These are phyloP conservation scores for Premnoplex brunnescens DNA, from an alignment of 2,797 vertebrate species.

Conservation along the genomic window DNA sequence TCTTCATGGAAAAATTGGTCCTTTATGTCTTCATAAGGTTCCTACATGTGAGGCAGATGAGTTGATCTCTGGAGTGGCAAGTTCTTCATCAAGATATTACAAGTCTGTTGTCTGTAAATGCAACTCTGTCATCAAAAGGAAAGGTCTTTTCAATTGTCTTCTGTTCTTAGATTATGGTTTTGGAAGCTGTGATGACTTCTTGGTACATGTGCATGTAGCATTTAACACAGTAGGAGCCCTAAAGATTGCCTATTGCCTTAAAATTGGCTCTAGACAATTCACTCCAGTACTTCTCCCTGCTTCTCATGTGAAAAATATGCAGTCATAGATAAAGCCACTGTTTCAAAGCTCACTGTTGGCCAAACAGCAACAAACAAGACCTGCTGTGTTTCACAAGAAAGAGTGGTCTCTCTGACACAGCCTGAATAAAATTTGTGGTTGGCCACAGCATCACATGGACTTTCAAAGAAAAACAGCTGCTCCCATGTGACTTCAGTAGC, in stretches of 20 bases:
- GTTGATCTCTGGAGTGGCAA: not conserved
- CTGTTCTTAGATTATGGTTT: not conserved
- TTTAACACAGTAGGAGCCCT: not conserved
- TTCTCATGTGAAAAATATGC: not conserved
- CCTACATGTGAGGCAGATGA: not conserved
- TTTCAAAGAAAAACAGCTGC: not conserved
- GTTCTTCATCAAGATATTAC: not conserved
- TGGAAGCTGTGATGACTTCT: not conserved
- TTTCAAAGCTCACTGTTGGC: not conserved
- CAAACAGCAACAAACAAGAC: fast-evolving
- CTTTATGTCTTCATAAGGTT: not conserved
- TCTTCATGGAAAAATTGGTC: fast-evolving
- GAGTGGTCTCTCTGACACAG: not conserved
- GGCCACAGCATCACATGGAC: not conserved
- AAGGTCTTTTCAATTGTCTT: not conserved
- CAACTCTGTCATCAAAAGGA: not conserved
- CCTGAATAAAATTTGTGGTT: not conserved
- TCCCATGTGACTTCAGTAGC: not conserved
- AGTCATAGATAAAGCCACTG: not conserved
- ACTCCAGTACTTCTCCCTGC: not conserved
- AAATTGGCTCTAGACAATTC: not conserved
- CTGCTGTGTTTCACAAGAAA: not conserved
- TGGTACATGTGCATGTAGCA: not conserved
- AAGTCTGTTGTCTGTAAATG: not conserved
- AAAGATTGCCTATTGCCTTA: not conserved